phyloP scores from a whole-genome alignment of 1,140 invertebrate species.

The Idris sp. region DNA sequence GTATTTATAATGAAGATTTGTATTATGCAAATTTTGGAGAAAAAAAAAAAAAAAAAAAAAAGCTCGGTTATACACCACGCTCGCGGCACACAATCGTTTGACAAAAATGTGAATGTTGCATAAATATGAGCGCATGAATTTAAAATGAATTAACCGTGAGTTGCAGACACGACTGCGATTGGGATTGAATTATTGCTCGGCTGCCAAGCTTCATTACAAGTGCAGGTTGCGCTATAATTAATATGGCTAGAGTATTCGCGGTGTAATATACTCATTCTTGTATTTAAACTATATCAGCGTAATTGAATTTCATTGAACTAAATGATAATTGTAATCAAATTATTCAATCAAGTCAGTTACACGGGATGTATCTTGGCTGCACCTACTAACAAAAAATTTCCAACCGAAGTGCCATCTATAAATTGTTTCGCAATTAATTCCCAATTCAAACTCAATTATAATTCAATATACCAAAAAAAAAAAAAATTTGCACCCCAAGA shows the following conservation, averaged over 20 bases:
- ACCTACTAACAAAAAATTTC: slow-evolving; percentile 24
- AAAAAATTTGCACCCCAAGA: too few species aligned
- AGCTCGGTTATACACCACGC: background rate
- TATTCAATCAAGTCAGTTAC: slow-evolving; percentile 44
- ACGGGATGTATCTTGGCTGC: slow-evolving; percentile 38
- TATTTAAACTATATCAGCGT: slow-evolving; percentile 52
- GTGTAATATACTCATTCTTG: slow-evolving; percentile 54
- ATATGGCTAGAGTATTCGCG: slow-evolving; percentile 46
- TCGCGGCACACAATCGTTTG: slow-evolving; percentile 24
- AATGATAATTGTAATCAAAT: slow-evolving; percentile 57
- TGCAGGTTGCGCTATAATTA: slow-evolving; percentile 50
- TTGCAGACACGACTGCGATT: slow-evolving; percentile 49
- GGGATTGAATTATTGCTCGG: slow-evolving; percentile 49
- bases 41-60: slow-evolving; percentile 9
- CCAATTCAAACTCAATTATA: too few species aligned
- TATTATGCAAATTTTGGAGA: too few species aligned
- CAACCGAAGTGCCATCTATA: slow-evolving; percentile 39
- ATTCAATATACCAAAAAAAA: too few species aligned
- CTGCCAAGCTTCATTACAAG: slow-evolving; percentile 48
- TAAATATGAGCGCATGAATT: slow-evolving; percentile 50
- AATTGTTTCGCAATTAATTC: too few species aligned
- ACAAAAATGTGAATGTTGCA: slow-evolving; percentile 43
- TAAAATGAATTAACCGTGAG: slow-evolving; percentile 53
- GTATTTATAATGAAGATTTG: too few species aligned
- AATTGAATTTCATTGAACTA: slow-evolving; percentile 54